Evolutionary conservation across 1,140 invertebrate genomes (phyloP).

Genomic region (Macrocentrus cingulum): DNA sequence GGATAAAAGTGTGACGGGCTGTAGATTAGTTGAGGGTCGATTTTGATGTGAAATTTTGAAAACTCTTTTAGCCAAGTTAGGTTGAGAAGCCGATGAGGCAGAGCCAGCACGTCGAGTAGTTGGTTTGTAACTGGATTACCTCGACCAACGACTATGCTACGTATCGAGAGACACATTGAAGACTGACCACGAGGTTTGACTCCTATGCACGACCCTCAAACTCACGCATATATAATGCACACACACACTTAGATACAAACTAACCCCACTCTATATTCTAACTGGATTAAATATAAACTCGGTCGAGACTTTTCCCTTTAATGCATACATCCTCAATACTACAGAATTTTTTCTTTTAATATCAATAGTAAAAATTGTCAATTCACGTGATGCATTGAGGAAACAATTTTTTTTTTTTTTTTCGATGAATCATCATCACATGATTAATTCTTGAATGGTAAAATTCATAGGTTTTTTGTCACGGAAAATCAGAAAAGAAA

Average conservation of each 20-base stretch:
- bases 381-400: too few species aligned
- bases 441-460: too few species aligned
- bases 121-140: conserved; percentile 48
- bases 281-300: conserved; percentile 57
- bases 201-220: conserved; percentile 20
- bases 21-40: background rate
- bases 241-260: too few species aligned
- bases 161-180: conserved; percentile 42
- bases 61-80: background rate
- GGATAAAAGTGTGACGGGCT: background rate
- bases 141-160: conserved; percentile 34
- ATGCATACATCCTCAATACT: background rate
- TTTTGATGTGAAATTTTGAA: too few species aligned
- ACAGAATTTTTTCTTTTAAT: background rate
- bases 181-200: conserved; percentile 38
- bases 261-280: conserved; percentile 32
- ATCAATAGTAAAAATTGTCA: background rate
- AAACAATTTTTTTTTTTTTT: too few species aligned
- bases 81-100: conserved; percentile 26
- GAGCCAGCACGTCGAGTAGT: conserved; percentile 31
- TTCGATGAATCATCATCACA: too few species aligned
- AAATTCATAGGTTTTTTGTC: too few species aligned
- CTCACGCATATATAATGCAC: background rate
- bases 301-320: conserved; percentile 26
- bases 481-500: too few species aligned